A percentile compares a stretch with the other conserved stretches of the same genome.
phyloP scores from a whole-genome alignment of 2,113 vertebrate genomes.

The Cyanoliseus patagonus region DNA sequence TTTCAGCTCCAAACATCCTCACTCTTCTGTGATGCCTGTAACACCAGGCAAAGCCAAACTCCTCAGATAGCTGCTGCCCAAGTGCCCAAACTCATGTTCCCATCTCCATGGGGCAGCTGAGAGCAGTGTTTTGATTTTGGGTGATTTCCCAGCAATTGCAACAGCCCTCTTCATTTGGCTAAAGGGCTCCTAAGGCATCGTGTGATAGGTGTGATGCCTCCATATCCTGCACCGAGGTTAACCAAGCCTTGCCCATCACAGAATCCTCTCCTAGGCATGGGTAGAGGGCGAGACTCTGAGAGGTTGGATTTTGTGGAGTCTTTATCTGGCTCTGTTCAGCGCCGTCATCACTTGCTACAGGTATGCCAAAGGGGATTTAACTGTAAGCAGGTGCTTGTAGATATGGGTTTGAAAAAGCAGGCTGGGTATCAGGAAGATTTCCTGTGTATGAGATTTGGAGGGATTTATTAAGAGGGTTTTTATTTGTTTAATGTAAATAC shows the following conservation, averaged over 20 bases:
- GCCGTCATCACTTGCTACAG: neutral
- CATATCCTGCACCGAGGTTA: neutral
- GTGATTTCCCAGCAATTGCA: neutral
- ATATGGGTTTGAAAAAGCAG: neutral
- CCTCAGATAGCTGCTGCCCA: rapidly evolving
- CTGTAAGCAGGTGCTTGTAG: rapidly evolving
- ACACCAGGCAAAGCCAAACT: neutral
- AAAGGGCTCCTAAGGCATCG: rapidly evolving
- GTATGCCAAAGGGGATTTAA: neutral
- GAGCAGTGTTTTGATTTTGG: neutral
- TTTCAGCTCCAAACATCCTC: neutral
- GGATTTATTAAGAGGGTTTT: neutral
- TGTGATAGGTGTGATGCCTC: neutral
- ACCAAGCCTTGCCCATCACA: rapidly evolving
- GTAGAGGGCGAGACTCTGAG: neutral
- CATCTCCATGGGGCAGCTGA: neutral
- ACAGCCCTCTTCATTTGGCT: neutral
- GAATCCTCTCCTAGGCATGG: neutral
- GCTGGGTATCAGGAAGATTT: neutral
- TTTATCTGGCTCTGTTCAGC: neutral
- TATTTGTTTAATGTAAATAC: neutral
- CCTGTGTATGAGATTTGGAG: neutral
- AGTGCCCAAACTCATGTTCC: neutral
- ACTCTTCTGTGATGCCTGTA: neutral
- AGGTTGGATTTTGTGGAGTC: neutral